Evolutionary conservation across 2,797 vertebrate genomes (phyloP).

Genomic region (Anguilla marmorata): DNA sequence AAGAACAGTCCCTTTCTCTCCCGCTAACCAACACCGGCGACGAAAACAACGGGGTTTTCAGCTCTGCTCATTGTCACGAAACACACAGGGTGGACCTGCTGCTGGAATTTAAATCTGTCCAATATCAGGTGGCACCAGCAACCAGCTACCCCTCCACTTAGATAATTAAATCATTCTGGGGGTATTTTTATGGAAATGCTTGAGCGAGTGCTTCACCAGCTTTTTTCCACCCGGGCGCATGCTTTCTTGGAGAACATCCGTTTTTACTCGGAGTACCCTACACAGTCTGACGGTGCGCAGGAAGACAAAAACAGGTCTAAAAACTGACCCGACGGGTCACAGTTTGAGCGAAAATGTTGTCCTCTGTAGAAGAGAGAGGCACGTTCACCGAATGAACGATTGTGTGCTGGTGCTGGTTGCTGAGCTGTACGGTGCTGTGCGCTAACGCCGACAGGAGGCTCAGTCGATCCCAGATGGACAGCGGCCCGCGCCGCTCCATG

Average conservation of each 20-base stretch:
- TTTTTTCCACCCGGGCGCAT: neutral
- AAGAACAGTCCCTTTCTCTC: slow-evolving; percentile 16
- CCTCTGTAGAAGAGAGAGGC: neutral
- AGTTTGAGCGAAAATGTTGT: neutral
- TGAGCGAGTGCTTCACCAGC: neutral
- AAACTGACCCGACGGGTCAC: neutral
- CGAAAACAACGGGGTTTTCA: slow-evolving; percentile 15
- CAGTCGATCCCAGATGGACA: slow-evolving; percentile 18
- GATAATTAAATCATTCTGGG: neutral
- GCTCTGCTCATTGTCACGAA: neutral
- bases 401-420: neutral
- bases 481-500: neutral
- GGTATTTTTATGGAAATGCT: neutral
- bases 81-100: neutral
- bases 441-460: neutral
- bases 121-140: neutral
- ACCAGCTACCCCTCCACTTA: neutral
- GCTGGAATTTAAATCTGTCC: neutral
- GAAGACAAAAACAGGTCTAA: neutral
- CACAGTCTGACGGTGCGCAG: neutral
- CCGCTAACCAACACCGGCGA: neutral
- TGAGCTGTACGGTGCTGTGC: neutral
- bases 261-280: neutral
- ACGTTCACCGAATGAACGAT: neutral
- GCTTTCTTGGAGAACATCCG: neutral